Evolutionary conservation across 2,888 invertebrate genomes (phyloP), one percentile per base, ranked within the genome.

Genomic region (Synanthedon myopaeformis): DNA sequence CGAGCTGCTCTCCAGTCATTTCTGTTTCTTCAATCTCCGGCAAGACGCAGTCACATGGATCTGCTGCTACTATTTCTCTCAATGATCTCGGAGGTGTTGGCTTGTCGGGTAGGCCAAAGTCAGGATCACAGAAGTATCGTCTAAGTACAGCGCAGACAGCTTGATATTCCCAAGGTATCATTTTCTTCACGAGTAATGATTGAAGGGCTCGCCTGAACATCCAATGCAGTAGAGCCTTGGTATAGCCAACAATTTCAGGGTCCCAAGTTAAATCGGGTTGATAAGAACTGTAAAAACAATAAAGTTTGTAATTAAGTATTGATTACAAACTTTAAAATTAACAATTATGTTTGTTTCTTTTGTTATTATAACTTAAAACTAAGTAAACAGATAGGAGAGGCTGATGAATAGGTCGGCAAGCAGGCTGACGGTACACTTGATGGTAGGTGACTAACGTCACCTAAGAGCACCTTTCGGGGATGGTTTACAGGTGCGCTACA

Each of bases 151-250:
- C 13, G 54, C 74, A 75, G 0, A 72, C 73, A 0, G 62, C 49
- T 0, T 57, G 58, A 51, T 57, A 76, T 4, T 86, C 86, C 0
- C 49, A 0, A 0, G 56, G 28, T 0, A 49, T 35, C 0, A 86
- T 59, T n/a, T 61, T 69, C 55, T 72, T 82, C 0, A 51, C 53
- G 0, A 87, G 61, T 2, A 71, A 53, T 0, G 74, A 68, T 51
- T 83, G 77, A 0, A 87, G 64, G 0, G 86, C 82, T 64, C 78
- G 72, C 54, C 80, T 69, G 52, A 87, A 85, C 86, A 87, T 86
- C 84, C 84, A 84, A 57, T 87, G 83, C 0, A 81, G 55, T 4
- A 72, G 58, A 2, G 60, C 52, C 58, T 70, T 70, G 2, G 76
- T 60, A 52, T 77, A 78, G 4, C 84, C 83, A 0, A 82, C 73